Evolutionary conservation across 2,797 vertebrate species (phyloP), one percentile per base, ranked within the genome.

Genomic region (Pseudochirops corinnae): DNA sequence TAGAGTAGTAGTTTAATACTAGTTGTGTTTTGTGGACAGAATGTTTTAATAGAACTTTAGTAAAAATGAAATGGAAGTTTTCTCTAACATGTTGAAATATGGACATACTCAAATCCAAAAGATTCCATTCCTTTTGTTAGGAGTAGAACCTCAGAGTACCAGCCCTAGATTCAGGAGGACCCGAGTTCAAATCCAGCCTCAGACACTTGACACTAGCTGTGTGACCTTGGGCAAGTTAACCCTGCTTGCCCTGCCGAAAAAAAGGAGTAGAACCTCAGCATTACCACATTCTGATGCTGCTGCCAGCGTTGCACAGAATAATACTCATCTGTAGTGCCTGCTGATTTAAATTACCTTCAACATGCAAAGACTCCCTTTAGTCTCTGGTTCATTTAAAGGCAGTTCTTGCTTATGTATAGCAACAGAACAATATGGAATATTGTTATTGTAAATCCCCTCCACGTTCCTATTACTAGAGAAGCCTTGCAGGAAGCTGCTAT

Each of bases 1-100:
- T 82, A 82, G 74, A 82, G 39, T 82, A 21, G 7, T 46, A 82
- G 39, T 82, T 82, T 82, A 82, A 82, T n/a, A 67, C 4, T 11
- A 46, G 21, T 82, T 82, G 39, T 16, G 9, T 82, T 82, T 82
- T 82, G 2, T 82, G 39, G 39, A 46, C 21, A 26, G 0, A 82
- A 26, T 46, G 6, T 82, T 82, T 46, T 82, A 26, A 74, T 39
- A 74, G 14, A 74, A 92, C 31, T 95, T 97, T 95, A 56, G 50
- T 94, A 96, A 97, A 53, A 58, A 57, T 92, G 24, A 93, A 95
- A 92, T 94, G 90, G 58, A 94, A 94, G 55, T 94, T 96, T 39
- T 94, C 93, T 93, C 31, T 60, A 56, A 90, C 93, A 91, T 74
- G 50, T 46, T 97, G 91, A 62, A 33, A 90, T 97, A 53, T 96